These are phyloP conservation scores for Nyctalus aviator DNA, from an alignment of 2,797 vertebrate genomes.

Conservation along the genomic window DNA sequence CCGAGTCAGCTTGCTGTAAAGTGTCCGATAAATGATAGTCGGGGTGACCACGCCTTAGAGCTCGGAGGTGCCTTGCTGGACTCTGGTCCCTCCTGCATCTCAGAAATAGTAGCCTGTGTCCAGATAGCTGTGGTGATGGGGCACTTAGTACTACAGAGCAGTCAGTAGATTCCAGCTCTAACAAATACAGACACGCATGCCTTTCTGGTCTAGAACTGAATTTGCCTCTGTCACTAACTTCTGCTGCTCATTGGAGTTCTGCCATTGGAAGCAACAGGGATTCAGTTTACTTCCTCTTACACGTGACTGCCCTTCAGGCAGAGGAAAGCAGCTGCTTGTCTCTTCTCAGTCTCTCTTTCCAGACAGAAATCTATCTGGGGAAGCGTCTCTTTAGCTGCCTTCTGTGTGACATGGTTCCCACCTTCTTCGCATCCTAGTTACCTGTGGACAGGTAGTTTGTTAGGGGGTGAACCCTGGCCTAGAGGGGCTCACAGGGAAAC, in stretches of 20 bases:
- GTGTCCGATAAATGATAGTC: background rate
- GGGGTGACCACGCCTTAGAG: background rate
- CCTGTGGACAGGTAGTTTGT: background rate
- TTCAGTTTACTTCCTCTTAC: background rate
- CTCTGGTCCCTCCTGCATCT: background rate
- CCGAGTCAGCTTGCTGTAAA: background rate
- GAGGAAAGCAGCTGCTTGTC: background rate
- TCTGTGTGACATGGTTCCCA: background rate
- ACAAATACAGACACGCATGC: rapidly evolving
- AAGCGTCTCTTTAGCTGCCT: background rate
- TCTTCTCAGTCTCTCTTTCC: background rate
- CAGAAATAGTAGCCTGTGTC: background rate
- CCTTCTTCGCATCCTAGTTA: background rate
- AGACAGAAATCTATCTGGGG: background rate
- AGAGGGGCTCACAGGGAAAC: background rate
- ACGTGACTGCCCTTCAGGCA: background rate
- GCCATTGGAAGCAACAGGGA: background rate
- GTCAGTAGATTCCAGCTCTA: background rate
- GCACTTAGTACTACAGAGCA: rapidly evolving
- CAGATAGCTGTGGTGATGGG: background rate
- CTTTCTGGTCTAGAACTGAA: background rate
- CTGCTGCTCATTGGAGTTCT: background rate
- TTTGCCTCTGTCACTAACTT: background rate
- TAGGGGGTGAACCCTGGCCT: background rate
- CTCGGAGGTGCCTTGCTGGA: background rate